Conservation (phyloP, 2,888 invertebrate genomes). For the Tridacna crocea region DNA sequence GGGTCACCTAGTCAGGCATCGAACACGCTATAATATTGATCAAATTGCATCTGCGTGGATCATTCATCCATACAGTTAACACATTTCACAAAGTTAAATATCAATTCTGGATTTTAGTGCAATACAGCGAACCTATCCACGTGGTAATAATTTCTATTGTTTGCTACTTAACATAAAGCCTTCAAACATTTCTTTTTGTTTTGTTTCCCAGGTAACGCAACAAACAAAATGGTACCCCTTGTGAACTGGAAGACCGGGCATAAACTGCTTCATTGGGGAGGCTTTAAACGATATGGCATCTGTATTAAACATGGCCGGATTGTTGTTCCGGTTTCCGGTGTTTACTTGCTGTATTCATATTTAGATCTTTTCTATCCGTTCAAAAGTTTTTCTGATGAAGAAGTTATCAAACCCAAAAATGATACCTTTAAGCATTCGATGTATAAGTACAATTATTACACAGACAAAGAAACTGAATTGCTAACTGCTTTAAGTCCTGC, state of each 20-base stretch:
- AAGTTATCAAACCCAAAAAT: not conserved
- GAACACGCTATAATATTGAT: too few relatives aligned
- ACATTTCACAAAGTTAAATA: too few relatives aligned
- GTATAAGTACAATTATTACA: slow-evolving; percentile 31
- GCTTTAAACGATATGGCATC: slow-evolving; percentile 35
- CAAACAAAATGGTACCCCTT: slow-evolving; percentile 10
- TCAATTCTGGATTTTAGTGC: too few relatives aligned
- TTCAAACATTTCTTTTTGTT: not conserved
- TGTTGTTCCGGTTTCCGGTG: slow-evolving; percentile 37
- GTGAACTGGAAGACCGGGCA: slow-evolving; percentile 22
- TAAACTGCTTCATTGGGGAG: slow-evolving; percentile 12
- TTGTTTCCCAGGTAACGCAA: slow-evolving; percentile 13
- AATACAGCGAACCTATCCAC: too few relatives aligned
- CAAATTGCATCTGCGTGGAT: too few relatives aligned
- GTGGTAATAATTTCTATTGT: too few relatives aligned
- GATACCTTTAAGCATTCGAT: slow-evolving; percentile 35
- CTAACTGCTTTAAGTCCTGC: slow-evolving; percentile 20
- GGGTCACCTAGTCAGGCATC: too few relatives aligned
- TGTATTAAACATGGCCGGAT: slow-evolving; percentile 32
- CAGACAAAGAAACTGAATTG: slow-evolving; percentile 22
- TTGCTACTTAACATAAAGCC: too few relatives aligned
- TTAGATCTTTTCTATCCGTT: slow-evolving; percentile 29
- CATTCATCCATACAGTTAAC: too few relatives aligned
- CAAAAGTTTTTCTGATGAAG: not conserved
- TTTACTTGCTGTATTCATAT: slow-evolving; percentile 41